Evolutionary conservation across 2,797 vertebrate genomes (phyloP), one percentile per base, ranked within the genome.

Genomic region (Argyrosomus regius): DNA sequence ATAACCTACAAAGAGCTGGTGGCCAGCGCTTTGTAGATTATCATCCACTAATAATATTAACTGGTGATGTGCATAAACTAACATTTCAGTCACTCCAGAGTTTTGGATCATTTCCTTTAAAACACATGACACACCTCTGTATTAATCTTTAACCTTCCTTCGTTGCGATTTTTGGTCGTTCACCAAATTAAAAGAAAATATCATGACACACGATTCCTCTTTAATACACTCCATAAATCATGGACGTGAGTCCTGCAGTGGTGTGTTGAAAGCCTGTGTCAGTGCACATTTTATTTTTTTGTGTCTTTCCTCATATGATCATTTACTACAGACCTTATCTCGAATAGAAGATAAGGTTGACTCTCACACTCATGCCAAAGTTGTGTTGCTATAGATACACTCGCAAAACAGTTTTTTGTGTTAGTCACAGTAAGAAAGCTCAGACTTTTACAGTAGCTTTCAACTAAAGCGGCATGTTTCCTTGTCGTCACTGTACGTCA

Each of bases 321-420:
- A 78, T 87, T 89, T 82, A 84, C 73, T 72, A 54, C 78, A 24
- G 3, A 24, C 6, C 28, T 75, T 80, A 78, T 87, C 79, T 58
- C 6, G 20, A 58, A n/a, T 45, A 26, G 9, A 46, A 77, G 86
- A 90, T 89, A 84, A 83, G 77, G 20, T 53, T 49, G 1, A 4
- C 41, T 74, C 72, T 79, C 80, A 63, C 46, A 35, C 49, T 5
- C 7, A 22, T 67, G 35, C 52, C 64, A 73, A 26, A 58, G 67
- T 24, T 3, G 22, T 77, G 10, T 72, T 60, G 31, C 66, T 74
- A 46, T 48, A 69, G 75, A 77, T 31, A 57, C 45, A 45, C 71
- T 48, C 60, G 26, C 16, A 26, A 18, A 67, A 58, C 22, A 48
- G 50, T 66, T 74, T 71, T 58, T 72, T 72, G 43, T 62, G 46